A percentile compares a stretch with the other conserved stretches of the same genome.
phyloP scores from a whole-genome alignment of 2,888 invertebrate species.

The Xylota sylvarum region DNA sequence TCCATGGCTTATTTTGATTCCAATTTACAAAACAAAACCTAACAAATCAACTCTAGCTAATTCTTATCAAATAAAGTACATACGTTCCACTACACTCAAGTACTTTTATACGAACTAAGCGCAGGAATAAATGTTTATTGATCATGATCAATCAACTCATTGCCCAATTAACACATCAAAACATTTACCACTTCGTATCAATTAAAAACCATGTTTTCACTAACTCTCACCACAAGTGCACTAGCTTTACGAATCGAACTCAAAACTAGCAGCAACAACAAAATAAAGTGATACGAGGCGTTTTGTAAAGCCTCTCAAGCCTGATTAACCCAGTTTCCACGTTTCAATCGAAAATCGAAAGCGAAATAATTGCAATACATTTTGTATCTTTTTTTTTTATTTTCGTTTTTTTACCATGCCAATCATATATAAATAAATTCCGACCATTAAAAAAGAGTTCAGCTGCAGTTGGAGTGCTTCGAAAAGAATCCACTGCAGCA shows the following conservation, averaged over 20 bases:
- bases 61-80: not conserved
- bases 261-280: not conserved
- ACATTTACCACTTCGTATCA: not conserved
- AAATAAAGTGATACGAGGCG: constrained; percentile 20
- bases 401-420: constrained; percentile 17
- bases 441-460: constrained; percentile 37
- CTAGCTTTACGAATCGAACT: constrained; percentile 2
- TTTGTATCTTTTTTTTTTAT: constrained; percentile 24
- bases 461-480: constrained; percentile 67
- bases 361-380: constrained; percentile 60
- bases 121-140: constrained; percentile 15
- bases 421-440: constrained; percentile 34
- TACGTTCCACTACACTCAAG: not conserved
- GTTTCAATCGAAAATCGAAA: constrained; percentile 62
- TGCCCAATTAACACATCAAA: constrained; percentile 49
- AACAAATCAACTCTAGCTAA: not conserved
- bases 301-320: constrained; percentile 36
- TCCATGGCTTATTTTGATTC: not conserved
- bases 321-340: constrained; percentile 63
- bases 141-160: constrained; percentile 1
- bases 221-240: constrained; percentile 20
- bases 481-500: constrained; percentile 49
- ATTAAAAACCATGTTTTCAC: constrained; percentile 21
- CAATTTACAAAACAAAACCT: not conserved
- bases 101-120: not conserved